Evolutionary conservation across 2,797 vertebrate genomes (phyloP), one percentile per base, ranked within the genome.

Genomic region (Adrianichthys oophorus): DNA sequence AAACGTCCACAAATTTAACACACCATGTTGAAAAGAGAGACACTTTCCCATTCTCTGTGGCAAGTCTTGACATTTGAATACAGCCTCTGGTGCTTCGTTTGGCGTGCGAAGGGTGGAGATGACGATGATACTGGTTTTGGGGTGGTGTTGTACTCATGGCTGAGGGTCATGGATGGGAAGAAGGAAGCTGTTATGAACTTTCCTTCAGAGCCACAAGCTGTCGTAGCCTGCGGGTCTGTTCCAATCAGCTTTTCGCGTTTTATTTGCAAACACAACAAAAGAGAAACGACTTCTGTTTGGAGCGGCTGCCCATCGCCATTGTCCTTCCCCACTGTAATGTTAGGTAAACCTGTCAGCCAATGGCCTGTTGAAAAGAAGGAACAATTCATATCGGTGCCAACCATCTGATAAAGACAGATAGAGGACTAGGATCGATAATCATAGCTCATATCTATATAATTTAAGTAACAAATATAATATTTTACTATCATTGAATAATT

Each of bases 401-500:
- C 83, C 76, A 83, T 85, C 75, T 80, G 73, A 86, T 63, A 65
- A 74, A 51, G 42, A 82, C 81, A 79, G 65, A 71, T 70, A 70
- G 62, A 70, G 69, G 70, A 78, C 59, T 81, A 73, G 70, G 26
- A 83, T 76, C 63, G 81, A 65, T 78, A 76, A 74, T 66, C 63
- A 79, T 80, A 71, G 78, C 49, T 85, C 79, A 79, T 69, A 60
- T 62, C 45, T 76, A 52, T 72, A 72, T 78, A 74, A 86, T 83
- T 79, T 72, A 78, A 82, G 57, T 45, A 55, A 76, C 32, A 65
- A 41, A 76, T 71, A 70, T 58, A 58, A 66, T 69, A 78, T 78
- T 75, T 83, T 87, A 77, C 79, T 71, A 80, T 82, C 82, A 85
- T 75, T 59, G 57, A 85, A 88, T 74, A 48, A 84, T 79, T 84